Evolutionary conservation across 2,888 invertebrate species (phyloP).

Genomic region (Idaea straminata): DNA sequence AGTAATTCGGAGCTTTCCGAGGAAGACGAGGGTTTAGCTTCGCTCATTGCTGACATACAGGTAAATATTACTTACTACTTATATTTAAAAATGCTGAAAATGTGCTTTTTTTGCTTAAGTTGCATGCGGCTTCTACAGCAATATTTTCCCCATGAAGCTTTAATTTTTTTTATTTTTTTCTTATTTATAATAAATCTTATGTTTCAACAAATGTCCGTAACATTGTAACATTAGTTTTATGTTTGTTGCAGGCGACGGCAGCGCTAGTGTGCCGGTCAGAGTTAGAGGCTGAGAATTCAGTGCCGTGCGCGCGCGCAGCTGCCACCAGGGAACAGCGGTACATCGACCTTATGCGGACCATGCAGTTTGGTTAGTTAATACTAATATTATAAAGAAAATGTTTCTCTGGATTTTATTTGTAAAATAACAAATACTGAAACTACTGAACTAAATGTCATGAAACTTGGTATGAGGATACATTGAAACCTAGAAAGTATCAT

Average conservation of each 20-base stretch:
- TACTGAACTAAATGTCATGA: no score
- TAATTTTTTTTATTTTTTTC: no score
- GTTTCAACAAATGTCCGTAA: no score
- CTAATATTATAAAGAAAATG: background rate
- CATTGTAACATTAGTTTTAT: no score
- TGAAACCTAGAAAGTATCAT: no score
- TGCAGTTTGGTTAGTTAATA: slow-evolving; percentile 87
- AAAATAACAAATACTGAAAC: background rate
- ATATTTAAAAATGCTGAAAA: no score
- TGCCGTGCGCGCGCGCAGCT: slow-evolving; percentile 54
- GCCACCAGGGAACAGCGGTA: slow-evolving; percentile 82
- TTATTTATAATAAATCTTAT: no score
- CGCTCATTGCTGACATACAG: slow-evolving; percentile 94
- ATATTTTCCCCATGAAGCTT: no score
- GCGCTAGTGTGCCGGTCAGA: slow-evolving; percentile 67
- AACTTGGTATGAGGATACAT: no score
- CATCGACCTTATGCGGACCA: slow-evolving; percentile 91
- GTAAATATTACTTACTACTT: slow-evolving; percentile 41
- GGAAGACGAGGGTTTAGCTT: slow-evolving; percentile 93
- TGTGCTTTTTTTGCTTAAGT: no score
- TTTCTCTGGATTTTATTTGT: background rate
- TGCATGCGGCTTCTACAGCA: no score
- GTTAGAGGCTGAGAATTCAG: slow-evolving; percentile 48
- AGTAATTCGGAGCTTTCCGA: slow-evolving; percentile 84
- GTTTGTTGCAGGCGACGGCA: slow-evolving; percentile 58